A percentile compares a stretch with the other conserved stretches of the same genome.
These are phyloP conservation scores for Oreochromis spilurus DNA, from an alignment of 2,113 vertebrate species.

Conservation along the genomic window DNA sequence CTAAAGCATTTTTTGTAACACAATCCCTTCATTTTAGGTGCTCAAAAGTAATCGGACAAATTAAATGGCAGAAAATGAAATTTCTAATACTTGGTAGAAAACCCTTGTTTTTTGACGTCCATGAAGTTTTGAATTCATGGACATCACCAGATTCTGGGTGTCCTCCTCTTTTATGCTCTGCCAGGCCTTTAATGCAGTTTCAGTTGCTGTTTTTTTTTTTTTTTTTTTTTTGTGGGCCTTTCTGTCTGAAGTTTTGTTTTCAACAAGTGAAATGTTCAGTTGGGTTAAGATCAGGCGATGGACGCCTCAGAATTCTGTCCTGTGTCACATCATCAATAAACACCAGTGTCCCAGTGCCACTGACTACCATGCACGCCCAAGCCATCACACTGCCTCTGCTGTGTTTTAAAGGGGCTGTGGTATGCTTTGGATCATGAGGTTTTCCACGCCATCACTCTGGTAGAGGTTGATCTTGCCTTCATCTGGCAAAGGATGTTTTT, in stretches of 20 bases:
- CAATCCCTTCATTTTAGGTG: background rate
- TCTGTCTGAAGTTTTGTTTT: background rate
- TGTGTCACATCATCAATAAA: background rate
- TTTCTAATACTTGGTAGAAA: background rate
- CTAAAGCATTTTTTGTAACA: background rate
- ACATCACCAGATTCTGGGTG: background rate
- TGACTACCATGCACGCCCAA: accelerated
- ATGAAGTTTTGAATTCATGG: background rate
- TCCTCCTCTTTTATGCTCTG: background rate
- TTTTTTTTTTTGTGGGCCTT: background rate
- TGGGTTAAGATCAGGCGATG: background rate
- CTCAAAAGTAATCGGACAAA: accelerated
- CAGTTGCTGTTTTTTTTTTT: background rate
- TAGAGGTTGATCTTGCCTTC: background rate
- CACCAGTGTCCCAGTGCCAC: background rate
- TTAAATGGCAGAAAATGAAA: background rate
- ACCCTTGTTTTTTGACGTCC: background rate
- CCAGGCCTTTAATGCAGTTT: background rate
- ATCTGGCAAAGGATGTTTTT: background rate
- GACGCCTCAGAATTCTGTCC: background rate
- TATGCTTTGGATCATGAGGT: accelerated
- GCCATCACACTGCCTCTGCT: background rate
- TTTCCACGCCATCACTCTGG: background rate
- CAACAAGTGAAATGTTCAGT: background rate
- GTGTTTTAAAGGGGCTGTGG: background rate